Evolutionary conservation across 1,140 invertebrate genomes (phyloP).

Genomic region (Hydropsyche tenuis): DNA sequence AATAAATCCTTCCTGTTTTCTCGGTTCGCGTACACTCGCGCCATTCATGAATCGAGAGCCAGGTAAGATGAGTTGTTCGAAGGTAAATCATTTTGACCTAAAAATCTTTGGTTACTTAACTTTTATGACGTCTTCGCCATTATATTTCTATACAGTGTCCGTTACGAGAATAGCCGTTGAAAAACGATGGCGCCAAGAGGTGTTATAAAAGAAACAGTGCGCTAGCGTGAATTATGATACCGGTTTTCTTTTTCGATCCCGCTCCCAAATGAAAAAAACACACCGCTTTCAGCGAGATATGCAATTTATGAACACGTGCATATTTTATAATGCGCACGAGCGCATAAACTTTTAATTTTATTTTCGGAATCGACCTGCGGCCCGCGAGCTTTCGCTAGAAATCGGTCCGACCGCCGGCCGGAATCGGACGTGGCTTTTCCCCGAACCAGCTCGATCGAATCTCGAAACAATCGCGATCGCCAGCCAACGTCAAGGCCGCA

Average conservation of each 20-base stretch:
- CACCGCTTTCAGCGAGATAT: too few species aligned
- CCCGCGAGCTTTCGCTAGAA: neutral
- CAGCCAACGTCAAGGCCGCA: too few species aligned
- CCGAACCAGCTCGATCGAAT: neutral
- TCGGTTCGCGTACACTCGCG: neutral
- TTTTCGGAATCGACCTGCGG: neutral
- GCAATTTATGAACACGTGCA: too few species aligned
- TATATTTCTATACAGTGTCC: neutral
- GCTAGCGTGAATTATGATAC: too few species aligned
- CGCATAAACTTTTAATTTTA: neutral
- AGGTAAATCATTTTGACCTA: constrained; percentile 21
- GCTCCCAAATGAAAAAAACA: neutral
- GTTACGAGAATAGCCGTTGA: neutral
- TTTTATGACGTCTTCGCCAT: constrained; percentile 28
- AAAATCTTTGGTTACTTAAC: constrained; percentile 24
- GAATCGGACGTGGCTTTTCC: constrained; percentile 23
- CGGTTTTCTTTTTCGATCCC: too few species aligned
- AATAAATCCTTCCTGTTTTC: constrained; percentile 29
- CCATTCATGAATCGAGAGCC: constrained; percentile 20
- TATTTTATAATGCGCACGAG: too few species aligned
- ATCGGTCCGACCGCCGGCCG: neutral
- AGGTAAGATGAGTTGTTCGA: neutral
- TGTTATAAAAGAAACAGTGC: too few species aligned
- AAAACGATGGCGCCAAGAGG: constrained; percentile 22
- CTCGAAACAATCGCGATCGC: too few species aligned